Evolutionary conservation across 2,888 invertebrate genomes (phyloP), one percentile per base, ranked within the genome.

Genomic region (Nasonovia ribisnigri): DNA sequence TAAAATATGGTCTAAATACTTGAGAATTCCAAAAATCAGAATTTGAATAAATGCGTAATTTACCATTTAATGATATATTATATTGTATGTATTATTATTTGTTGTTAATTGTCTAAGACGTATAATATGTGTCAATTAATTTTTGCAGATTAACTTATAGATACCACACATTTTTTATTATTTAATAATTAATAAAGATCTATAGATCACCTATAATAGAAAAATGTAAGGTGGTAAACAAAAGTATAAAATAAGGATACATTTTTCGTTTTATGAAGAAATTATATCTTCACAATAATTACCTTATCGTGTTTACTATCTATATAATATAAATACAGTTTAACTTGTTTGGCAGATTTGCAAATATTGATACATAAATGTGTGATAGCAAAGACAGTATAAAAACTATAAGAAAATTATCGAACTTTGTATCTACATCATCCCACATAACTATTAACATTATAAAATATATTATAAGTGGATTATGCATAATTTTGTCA

Each of bases 301-400:
- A 67, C n/a, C 46, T 77, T 90, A 67, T 77, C 67, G 48, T 88
- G 29, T 77, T 48, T 24, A 48, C n/a, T 36, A 90, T 46, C 46
- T 90, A 54, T 54, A 51, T 8, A 88, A 51, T 88, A 88, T 51
- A 88, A 88, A 20, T 88, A 88, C 20, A n/a, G 54, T 88, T 51
- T 51, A 20, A 88, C 42, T 51, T 51, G 88, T 54, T 88, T 88
- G 16, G 36, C 29, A 88, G 54, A 51, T 88, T 48, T 88, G 54
- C 88, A 88, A 88, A 54, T 88, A 46, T 86, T 86, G 16, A 86
- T 29, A n/a, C 29, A 84, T 26, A 86, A 13, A 86, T 86, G 13
- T 86, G 13, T 29, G 29, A 46, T 26, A 48, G 86, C 5, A 29
- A 48, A 86, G n/a, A n/a, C n/a, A n/a, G n/a, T n/a, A 48, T n/a